phyloP scores from a whole-genome alignment of 2,113 vertebrate species.

The Etheostoma spectabile region DNA sequence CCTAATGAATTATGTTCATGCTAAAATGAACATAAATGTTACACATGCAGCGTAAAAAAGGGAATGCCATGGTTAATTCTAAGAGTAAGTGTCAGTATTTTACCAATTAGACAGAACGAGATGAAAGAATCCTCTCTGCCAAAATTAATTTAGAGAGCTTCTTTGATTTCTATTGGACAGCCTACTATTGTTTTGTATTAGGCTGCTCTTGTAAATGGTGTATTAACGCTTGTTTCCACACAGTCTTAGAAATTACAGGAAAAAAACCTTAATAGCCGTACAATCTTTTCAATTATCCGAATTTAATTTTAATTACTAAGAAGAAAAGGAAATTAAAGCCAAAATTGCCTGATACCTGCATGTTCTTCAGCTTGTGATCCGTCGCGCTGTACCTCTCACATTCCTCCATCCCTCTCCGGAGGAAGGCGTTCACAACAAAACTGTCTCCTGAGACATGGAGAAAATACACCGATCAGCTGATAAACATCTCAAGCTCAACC shows the following conservation, averaged over 20 bases:
- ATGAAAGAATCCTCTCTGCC: background rate
- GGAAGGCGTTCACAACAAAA: slow-evolving; percentile 86
- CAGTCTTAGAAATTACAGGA: background rate
- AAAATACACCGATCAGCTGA: slow-evolving; percentile 25
- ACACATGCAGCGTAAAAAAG: background rate
- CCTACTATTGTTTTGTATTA: background rate
- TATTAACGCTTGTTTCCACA: background rate
- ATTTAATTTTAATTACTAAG: background rate
- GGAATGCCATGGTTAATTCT: background rate
- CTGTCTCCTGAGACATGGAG: slow-evolving; percentile 80
- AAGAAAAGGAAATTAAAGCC: background rate
- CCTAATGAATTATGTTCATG: background rate
- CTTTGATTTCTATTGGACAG: background rate
- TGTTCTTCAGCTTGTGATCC: slow-evolving; percentile 79
- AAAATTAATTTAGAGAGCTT: background rate
- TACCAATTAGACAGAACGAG: background rate
- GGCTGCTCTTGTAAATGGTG: background rate
- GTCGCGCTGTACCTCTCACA: slow-evolving; percentile 77
- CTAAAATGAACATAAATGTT: slow-evolving; percentile 15
- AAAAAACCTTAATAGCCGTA: background rate
- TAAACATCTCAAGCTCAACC: background rate
- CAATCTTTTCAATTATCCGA: background rate
- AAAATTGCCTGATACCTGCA: slow-evolving; percentile 76
- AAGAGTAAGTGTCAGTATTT: background rate
- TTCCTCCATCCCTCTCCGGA: slow-evolving; percentile 84